phyloP scores from a whole-genome alignment of 2,888 invertebrate genomes.

The Lasioglossum lativentre region DNA sequence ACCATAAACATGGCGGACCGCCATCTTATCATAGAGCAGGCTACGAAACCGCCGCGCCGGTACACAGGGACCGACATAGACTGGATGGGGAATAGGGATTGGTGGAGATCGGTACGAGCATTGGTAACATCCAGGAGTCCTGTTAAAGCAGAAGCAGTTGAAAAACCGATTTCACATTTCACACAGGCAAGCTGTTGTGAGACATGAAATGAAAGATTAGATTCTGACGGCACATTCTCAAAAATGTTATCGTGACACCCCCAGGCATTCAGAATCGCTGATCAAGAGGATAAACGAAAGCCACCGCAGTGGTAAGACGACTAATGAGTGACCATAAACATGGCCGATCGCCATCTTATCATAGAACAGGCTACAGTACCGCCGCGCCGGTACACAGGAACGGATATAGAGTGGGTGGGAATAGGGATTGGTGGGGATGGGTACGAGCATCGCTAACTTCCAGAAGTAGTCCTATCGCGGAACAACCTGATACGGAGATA shows the following conservation, averaged over 20 bases:
- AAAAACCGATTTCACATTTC: too few relatives aligned
- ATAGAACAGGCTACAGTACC: background rate
- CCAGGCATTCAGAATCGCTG: background rate
- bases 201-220: background rate
- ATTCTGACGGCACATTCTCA: background rate
- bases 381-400: slow-evolving; percentile 19
- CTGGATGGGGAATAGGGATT: background rate
- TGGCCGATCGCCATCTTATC: slow-evolving; percentile 31
- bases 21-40: slow-evolving; percentile 32
- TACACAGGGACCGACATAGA: slow-evolving; percentile 36
- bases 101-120: slow-evolving; percentile 30
- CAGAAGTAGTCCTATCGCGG: slow-evolving; percentile 62
- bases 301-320: background rate
- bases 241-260: background rate
- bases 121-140: slow-evolving; percentile 47
- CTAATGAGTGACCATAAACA: slow-evolving; percentile 5
- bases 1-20: background rate
- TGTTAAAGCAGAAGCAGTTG: background rate
- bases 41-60: background rate
- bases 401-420: slow-evolving; percentile 34
- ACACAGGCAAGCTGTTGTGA: background rate
- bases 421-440: slow-evolving; percentile 4
- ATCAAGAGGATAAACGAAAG: background rate
- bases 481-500: slow-evolving; percentile 60
- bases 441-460: slow-evolving; percentile 46